Percentiles rank a stretch among this genome's conserved stretches.
phyloP scores from a whole-genome alignment of 2,113 vertebrate species.

The Falcunculus frontatus region DNA sequence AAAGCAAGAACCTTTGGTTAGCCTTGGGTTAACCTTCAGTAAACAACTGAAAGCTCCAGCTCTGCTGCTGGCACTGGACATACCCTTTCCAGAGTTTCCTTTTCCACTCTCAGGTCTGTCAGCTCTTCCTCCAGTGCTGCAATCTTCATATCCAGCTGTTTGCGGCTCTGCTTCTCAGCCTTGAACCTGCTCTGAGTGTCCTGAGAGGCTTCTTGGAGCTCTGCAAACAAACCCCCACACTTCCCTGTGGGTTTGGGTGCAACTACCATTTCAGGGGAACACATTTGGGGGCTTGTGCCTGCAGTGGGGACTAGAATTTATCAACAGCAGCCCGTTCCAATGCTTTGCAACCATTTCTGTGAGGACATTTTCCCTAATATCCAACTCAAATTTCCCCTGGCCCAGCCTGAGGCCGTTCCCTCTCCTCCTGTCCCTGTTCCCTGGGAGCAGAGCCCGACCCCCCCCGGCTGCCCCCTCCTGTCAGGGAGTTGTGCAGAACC shows the following conservation, averaged over 20 bases:
- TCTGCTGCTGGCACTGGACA: not conserved
- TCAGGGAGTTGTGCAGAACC: not conserved
- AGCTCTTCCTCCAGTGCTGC: constrained; percentile 84
- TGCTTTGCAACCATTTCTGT: not conserved
- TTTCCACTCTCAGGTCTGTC: constrained; percentile 81
- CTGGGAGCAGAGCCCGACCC: not conserved
- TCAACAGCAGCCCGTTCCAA: not conserved
- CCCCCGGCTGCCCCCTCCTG: not conserved
- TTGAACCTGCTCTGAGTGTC: constrained; percentile 74
- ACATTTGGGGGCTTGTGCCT: not conserved
- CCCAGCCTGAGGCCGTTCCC: accelerated
- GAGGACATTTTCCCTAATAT: not conserved
- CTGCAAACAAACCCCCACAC: constrained; percentile 51
- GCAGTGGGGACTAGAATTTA: not conserved
- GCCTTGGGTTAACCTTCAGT: not conserved
- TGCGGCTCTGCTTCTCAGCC: constrained; percentile 86
- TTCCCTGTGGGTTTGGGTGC: not conserved
- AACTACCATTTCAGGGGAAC: not conserved
- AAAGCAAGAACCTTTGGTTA: not conserved
- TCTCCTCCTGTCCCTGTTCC: not conserved
- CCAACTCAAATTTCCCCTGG: not conserved
- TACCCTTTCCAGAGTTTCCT: constrained; percentile 85
- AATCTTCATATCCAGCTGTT: constrained; percentile 80
- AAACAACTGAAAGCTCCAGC: not conserved
- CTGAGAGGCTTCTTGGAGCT: constrained; percentile 81